Conservation (phyloP, 2,113 vertebrate genomes). For the Rhinogobius similis region DNA sequence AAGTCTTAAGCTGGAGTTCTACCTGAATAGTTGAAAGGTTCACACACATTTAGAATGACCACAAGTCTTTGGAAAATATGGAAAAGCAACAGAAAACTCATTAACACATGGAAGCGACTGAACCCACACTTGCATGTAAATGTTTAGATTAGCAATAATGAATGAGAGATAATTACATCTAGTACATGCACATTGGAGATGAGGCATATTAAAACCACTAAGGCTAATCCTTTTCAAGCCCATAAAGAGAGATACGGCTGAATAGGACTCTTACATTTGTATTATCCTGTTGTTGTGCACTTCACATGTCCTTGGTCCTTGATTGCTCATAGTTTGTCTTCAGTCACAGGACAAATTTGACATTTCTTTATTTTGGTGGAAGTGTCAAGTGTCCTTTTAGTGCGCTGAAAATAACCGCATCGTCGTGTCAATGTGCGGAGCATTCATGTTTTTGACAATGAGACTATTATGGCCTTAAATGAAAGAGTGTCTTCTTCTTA, state of each 20-base stretch:
- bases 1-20: too few relatives aligned
- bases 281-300: neutral
- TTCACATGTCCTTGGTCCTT: neutral
- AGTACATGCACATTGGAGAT: neutral
- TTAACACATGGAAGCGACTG: too few relatives aligned
- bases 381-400: slow-evolving; percentile 23
- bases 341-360: slow-evolving; percentile 32
- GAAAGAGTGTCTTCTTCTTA: slow-evolving; percentile 33
- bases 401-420: slow-evolving; percentile 17
- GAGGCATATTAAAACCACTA: neutral
- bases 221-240: neutral
- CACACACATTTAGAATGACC: neutral
- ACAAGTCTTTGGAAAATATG: neutral
- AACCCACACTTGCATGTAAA: neutral
- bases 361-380: slow-evolving; percentile 23
- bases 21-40: too few relatives aligned
- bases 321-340: neutral
- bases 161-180: neutral
- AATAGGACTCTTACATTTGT: neutral
- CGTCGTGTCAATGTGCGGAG: slow-evolving; percentile 21
- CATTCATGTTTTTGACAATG: slow-evolving; percentile 29
- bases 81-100: neutral
- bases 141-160: neutral
- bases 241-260: neutral
- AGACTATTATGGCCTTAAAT: slow-evolving; percentile 21